Percentiles rank a stretch among this genome's conserved stretches.
Evolutionary conservation across 2,888 invertebrate species (phyloP).

Genomic region (Metallyticus violacea): DNA sequence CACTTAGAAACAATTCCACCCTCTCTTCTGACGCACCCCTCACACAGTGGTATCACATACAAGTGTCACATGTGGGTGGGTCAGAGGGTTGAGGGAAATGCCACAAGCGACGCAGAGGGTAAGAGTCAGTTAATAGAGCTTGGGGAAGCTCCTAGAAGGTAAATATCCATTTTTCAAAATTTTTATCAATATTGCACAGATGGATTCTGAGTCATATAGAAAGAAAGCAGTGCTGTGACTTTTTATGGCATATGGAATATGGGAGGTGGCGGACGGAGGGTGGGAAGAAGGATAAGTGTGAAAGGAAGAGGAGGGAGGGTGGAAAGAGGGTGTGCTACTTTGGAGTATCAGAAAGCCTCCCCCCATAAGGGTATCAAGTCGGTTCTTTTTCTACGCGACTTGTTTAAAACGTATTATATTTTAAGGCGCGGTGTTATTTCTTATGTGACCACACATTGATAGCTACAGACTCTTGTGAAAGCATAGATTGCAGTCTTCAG

Average conservation of each 20-base stretch:
- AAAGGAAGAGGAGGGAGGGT: not conserved
- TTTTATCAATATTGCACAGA: conserved; percentile 36
- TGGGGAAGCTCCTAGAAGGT: conserved; percentile 30
- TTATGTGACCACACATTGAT: not conserved
- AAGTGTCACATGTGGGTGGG: not conserved
- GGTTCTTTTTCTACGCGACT: not conserved
- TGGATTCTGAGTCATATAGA: conserved; percentile 34
- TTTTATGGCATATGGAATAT: conserved; percentile 32
- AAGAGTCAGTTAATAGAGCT: conserved; percentile 12
- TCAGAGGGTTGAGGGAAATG: conserved; percentile 1
- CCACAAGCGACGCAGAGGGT: not conserved
- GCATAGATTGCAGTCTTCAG: not conserved
- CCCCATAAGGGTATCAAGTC: not conserved
- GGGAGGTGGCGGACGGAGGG: not conserved
- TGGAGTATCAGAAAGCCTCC: not conserved
- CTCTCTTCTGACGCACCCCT: not conserved
- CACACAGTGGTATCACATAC: too few relatives aligned
- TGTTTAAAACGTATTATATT: conserved; percentile 8
- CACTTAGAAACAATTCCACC: not conserved
- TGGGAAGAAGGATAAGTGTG: conserved; percentile 3
- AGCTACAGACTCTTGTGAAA: not conserved
- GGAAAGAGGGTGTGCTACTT: not conserved
- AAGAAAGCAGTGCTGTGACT: conserved; percentile 24
- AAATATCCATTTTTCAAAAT: conserved; percentile 36
- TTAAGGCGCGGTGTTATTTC: not conserved